Conservation (phyloP, 2,797 vertebrate genomes). For the Sciaenops ocellatus region DNA sequence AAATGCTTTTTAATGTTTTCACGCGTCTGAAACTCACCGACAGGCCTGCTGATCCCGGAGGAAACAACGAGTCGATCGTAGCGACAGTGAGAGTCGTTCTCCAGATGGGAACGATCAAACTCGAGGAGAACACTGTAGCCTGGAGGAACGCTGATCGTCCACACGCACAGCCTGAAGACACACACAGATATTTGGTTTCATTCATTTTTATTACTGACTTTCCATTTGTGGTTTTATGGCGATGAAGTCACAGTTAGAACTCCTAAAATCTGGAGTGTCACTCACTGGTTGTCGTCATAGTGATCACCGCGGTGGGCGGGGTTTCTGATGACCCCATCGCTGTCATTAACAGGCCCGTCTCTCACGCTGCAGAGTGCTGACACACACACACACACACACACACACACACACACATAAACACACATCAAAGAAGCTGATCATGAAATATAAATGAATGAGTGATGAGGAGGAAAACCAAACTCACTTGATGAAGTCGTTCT, state of each 20-base stretch:
- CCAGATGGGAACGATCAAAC: constrained; percentile 86
- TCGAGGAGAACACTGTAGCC: constrained; percentile 78
- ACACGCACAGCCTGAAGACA: constrained; percentile 84
- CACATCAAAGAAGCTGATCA: constrained; percentile 39
- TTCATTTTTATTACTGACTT: too few relatives aligned
- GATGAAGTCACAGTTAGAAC: neutral
- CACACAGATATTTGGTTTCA: neutral
- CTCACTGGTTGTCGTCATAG: constrained; percentile 88
- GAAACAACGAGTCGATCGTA: constrained; percentile 71
- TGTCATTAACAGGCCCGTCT: constrained; percentile 72
- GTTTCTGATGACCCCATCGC: constrained; percentile 83
- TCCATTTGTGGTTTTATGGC: neutral
- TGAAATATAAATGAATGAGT: constrained; percentile 49
- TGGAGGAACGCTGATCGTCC: constrained; percentile 82
- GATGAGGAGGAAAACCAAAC: constrained; percentile 31
- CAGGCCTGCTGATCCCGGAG: constrained; percentile 46
- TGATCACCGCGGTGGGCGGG: constrained; percentile 72
- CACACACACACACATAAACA: constrained; percentile 14
- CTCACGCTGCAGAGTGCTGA: constrained; percentile 78
- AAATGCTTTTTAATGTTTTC: too few relatives aligned
- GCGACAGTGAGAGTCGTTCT: constrained; percentile 81
- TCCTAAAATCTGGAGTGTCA: constrained; percentile 16
- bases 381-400: constrained; percentile 36
- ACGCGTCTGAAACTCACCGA: constrained; percentile 79
- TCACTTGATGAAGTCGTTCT: constrained; percentile 51